A percentile compares a stretch with the other conserved stretches of the same genome.
Evolutionary conservation across 1,140 invertebrate genomes (phyloP).

Genomic region (Anthonomus grandis): DNA sequence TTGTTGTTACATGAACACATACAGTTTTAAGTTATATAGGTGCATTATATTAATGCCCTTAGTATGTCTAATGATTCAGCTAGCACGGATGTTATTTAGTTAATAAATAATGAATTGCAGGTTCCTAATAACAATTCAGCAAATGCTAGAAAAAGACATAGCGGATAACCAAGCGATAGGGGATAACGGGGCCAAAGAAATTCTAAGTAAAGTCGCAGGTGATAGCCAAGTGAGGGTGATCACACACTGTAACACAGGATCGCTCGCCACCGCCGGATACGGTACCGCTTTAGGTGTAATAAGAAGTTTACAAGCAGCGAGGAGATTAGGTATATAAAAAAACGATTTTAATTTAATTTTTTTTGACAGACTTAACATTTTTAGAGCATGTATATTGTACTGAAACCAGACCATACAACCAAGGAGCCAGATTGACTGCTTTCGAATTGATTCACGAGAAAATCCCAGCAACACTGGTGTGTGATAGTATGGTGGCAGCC

Average conservation of each 20-base stretch:
- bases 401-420: slow-evolving; percentile 97
- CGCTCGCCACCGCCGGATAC: slow-evolving; percentile 93
- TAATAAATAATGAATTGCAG: too few species aligned
- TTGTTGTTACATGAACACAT: too few species aligned
- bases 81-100: too few species aligned
- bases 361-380: neutral
- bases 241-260: slow-evolving; percentile 98
- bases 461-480: slow-evolving; percentile 89
- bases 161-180: slow-evolving; percentile 84
- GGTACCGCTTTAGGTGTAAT: slow-evolving; percentile 97
- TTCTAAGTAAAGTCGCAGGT: slow-evolving; percentile 57
- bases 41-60: too few species aligned
- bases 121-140: slow-evolving; percentile 70
- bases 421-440: slow-evolving; percentile 92
- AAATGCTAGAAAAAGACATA: slow-evolving; percentile 83
- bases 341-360: neutral
- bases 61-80: too few species aligned
- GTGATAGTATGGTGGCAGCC: slow-evolving; percentile 92
- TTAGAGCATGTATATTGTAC: slow-evolving; percentile 90
- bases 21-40: too few species aligned
- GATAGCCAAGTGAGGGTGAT: slow-evolving; percentile 68
- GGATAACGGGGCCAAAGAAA: slow-evolving; percentile 72
- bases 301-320: slow-evolving; percentile 67
- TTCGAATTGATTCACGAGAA: slow-evolving; percentile 93
- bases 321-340: slow-evolving; percentile 64